Evolutionary conservation across 2,797 vertebrate genomes (phyloP).

Genomic region (Fundulus diaphanus): DNA sequence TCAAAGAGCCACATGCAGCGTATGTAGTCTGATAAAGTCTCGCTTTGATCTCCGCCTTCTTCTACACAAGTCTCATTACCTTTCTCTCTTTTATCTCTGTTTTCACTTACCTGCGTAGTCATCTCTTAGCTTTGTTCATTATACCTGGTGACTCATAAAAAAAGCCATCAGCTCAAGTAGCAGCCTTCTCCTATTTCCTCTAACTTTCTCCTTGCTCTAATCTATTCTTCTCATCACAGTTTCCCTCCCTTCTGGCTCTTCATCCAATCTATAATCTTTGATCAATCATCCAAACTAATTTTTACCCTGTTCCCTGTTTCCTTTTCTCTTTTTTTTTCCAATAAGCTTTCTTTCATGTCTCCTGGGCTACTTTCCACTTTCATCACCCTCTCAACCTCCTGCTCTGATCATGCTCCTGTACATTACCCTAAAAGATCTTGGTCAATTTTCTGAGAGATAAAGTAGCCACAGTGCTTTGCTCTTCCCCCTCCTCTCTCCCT

Average conservation of each 20-base stretch:
- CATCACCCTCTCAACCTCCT: constrained; percentile 57
- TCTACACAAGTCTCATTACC: constrained; percentile 54
- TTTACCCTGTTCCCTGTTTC: constrained; percentile 49
- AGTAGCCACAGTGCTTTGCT: constrained; percentile 24
- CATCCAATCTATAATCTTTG: constrained; percentile 72
- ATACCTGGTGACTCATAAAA: constrained; percentile 37
- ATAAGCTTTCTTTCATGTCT: constrained; percentile 57
- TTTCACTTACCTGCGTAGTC: constrained; percentile 33
- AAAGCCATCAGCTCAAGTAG: constrained; percentile 51
- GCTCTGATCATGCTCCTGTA: constrained; percentile 42
- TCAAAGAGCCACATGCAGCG: constrained; percentile 94
- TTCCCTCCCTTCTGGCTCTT: constrained; percentile 42
- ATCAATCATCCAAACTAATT: constrained; percentile 68
- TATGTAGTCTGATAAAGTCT: constrained; percentile 74
- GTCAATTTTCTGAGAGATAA: constrained; percentile 42
- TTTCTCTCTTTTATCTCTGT: constrained; percentile 30
- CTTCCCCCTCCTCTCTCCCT: constrained; percentile 5
- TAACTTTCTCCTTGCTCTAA: constrained; percentile 48
- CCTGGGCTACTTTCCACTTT: constrained; percentile 63
- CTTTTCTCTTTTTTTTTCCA: constrained; percentile 35
- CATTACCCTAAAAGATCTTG: constrained; percentile 35
- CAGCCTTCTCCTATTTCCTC: constrained; percentile 7
- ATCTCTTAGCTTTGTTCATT: constrained; percentile 58
- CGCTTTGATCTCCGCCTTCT: constrained; percentile 44
- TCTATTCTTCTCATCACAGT: constrained; percentile 48